phyloP scores from a whole-genome alignment of 2,797 vertebrate species.

The Rhabdomys pumilio region DNA sequence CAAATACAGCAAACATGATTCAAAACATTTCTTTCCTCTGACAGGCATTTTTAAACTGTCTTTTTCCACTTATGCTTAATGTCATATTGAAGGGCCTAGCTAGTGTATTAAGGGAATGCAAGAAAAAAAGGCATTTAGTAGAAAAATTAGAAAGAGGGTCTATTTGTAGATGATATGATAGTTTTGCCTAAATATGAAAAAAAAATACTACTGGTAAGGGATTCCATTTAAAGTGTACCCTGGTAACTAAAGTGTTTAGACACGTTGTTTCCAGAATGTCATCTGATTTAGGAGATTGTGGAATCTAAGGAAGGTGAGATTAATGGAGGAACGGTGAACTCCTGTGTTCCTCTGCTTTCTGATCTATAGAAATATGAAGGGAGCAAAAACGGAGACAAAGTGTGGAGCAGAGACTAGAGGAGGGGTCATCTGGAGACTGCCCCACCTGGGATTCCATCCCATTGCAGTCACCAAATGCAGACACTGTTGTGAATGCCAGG shows the following conservation, averaged over 20 bases:
- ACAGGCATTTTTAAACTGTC: not conserved
- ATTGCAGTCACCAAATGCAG: too few relatives aligned
- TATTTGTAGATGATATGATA: not conserved
- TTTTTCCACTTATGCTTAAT: not conserved
- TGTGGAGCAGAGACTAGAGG: too few relatives aligned
- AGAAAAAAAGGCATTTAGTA: not conserved
- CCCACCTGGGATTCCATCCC: too few relatives aligned
- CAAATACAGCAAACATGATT: not conserved
- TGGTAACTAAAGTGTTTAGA: not conserved
- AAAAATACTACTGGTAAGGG: not conserved
- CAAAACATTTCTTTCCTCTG: slow-evolving; percentile 35
- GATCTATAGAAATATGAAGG: not conserved
- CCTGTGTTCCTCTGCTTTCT: not conserved
- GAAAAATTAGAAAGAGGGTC: not conserved
- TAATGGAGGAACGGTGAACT: not conserved
- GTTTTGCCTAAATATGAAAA: slow-evolving; percentile 27
- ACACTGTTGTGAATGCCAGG: too few relatives aligned
- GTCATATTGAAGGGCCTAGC: not conserved
- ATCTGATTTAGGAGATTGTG: not conserved
- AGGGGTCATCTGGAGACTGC: too few relatives aligned
- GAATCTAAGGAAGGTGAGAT: not conserved
- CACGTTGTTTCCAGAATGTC: not conserved
- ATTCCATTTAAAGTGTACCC: not conserved
- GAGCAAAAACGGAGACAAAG: too few relatives aligned
- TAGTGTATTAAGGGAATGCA: not conserved